Base-by-base conservation (phyloP, 2,113 vertebrate genomes). In the Alosa alosa region DNA sequence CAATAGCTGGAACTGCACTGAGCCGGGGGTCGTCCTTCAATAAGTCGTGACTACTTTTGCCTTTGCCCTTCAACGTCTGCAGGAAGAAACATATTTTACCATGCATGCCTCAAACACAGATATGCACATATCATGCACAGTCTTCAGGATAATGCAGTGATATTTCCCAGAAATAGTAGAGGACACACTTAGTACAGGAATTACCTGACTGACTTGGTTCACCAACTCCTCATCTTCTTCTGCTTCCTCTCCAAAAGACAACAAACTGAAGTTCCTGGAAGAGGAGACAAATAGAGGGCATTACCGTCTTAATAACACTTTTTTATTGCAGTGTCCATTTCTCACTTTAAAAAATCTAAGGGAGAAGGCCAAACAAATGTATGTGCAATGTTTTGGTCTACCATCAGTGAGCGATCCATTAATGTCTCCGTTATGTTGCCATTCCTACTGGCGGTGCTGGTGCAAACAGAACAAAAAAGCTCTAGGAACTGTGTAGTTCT, bases 221-320 rank as follows among this genome's bases (percentile, higher is more conserved):
- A 96, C 96, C 95, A 98, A 95, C 60, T 97, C 98, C 89, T 99
- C 98, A 31, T 99, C 98, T 89, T 99, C 97, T 91, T 99, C 98
- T 41, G 98, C 98, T 95, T 99, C 98, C 89, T 99, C 98, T 83
- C 98, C 98, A 93, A 99, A 99, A 0, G 98, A 99, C 88, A 99
- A 95, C 86, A 99, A 94, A 88, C 93, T 99, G 93, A 99, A 99
- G 93, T 99, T 99, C 94, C 98, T 99, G 82, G n/a, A 88, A 50
- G 85, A 89, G 89, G 68, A 87, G 90, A 85, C 3, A 3, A 81
- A 50, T 6, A 86, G 17, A 57, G 15, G 4, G 13, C 15, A 57
- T 57, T 1, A 10, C 50, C 17, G 50, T 17, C 9, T 52, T 52
- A 52, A 52, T 52, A 52, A 52, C 50, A 52, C 50, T 44, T 44